A percentile compares a stretch with the other conserved stretches of the same genome.
Evolutionary conservation across 2,797 vertebrate genomes (phyloP).

Genomic region (Manis pentadactyla): DNA sequence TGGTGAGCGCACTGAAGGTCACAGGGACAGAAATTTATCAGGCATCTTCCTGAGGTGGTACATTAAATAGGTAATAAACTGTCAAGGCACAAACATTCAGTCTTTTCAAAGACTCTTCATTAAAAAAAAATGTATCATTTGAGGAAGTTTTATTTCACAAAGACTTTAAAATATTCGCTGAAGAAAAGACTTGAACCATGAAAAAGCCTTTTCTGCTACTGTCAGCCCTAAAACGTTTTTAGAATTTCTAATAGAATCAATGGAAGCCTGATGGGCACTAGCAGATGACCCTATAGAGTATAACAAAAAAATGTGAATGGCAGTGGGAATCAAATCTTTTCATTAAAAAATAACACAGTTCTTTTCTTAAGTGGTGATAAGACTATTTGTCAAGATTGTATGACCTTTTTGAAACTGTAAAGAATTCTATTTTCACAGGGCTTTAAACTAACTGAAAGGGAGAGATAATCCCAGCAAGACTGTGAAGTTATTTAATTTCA

Average conservation of each 20-base stretch:
- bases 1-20: conserved; percentile 8
- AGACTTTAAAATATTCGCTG: conserved; percentile 61
- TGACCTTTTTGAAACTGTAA: conserved; percentile 42
- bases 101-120: conserved; percentile 51
- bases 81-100: conserved; percentile 52
- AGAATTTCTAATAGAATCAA: conserved; percentile 58
- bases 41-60: conserved; percentile 5
- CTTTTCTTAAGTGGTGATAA: conserved; percentile 55
- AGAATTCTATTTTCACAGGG: conserved; percentile 63
- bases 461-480: background rate
- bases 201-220: conserved; percentile 47
- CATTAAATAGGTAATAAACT: conserved; percentile 52
- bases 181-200: conserved; percentile 61
- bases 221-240: conserved; percentile 49
- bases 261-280: conserved; percentile 17
- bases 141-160: conserved; percentile 61
- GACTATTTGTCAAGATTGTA: conserved; percentile 66
- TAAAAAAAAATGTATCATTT: conserved; percentile 56
- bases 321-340: conserved; percentile 50
- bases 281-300: conserved; percentile 8
- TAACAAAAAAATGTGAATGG: background rate
- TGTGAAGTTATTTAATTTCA: conserved; percentile 32
- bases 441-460: conserved; percentile 38
- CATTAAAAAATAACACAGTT: conserved; percentile 44
- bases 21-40: conserved; percentile 53